phyloP scores from a whole-genome alignment of 2,888 invertebrate genomes.

The Diaperis boleti region DNA sequence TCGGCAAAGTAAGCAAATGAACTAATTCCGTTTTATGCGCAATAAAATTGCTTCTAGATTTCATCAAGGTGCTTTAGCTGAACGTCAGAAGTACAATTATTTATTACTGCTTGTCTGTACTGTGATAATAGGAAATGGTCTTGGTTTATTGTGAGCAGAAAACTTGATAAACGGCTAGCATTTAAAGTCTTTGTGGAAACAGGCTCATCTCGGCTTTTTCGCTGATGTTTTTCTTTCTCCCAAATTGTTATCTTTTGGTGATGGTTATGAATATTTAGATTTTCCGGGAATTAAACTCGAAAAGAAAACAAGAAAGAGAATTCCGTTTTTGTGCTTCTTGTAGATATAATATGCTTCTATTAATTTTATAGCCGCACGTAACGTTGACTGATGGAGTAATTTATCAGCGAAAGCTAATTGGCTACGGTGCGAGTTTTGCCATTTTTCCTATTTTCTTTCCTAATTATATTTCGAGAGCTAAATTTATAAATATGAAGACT shows the following conservation, averaged over 20 bases:
- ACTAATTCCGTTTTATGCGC: no score
- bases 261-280: not conserved
- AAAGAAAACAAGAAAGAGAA: not conserved
- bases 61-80: no score
- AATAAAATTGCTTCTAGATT: no score
- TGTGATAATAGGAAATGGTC: no score
- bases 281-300: not conserved
- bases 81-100: no score
- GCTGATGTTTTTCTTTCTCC: not conserved
- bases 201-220: not conserved
- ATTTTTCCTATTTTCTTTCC: conserved; percentile 24
- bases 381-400: conserved; percentile 16
- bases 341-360: not conserved
- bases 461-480: conserved; percentile 32
- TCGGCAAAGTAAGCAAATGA: no score
- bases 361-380: conserved; percentile 19
- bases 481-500: conserved; percentile 28
- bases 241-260: not conserved
- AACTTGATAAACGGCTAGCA: no score
- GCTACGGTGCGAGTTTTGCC: not conserved
- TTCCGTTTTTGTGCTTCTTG: not conserved
- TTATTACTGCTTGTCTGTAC: no score
- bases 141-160: no score
- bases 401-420: conserved; percentile 18
- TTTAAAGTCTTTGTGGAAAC: not conserved